Evolutionary conservation across 92 coral and sea anemone species (phyloP), one percentile per base, ranked within the genome.

Genomic region (Paramuricea clavata): DNA sequence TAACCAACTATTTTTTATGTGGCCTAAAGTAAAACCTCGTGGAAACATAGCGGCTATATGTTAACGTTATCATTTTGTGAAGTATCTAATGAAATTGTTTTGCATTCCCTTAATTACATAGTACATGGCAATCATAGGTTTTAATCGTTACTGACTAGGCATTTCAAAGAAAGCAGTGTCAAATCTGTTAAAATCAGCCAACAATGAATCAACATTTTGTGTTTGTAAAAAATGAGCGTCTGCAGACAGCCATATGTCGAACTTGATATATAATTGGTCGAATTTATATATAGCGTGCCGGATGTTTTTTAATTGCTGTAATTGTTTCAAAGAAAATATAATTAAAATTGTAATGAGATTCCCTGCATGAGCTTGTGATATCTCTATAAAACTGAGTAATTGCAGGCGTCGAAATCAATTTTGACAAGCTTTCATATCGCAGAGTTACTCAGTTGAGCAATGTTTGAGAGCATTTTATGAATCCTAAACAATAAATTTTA

Each of bases 261-360:
- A 2, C 28, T 13, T 31, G 19, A n/a, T n/a, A n/a, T n/a, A n/a
- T 28, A 65, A 65, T 65, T 65, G 39, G 12, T 15, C 9, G 0
- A 33, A 13, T 26, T 65, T 12, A 47, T 47, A 47, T 47, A 19
- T 28, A 12, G 72, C 39, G 35, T 12, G 39, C 41, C 41, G 32
- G n/a, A n/a, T 22, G 12, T 22, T 60, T 60, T 60, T 7, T 7
- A 6, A 15, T 0, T 11, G 11, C 32, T n/a, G n/a, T n/a, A n/a
- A 65, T 26, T 65, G 72, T 65, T 65, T 65, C 41, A 8, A 27
- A 28, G 72, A 17, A 65, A 65, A 65, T 65, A 65, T 31, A 65
- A 65, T 65, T 65, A 65, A 65, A 28, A 15, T 28, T 15, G 12
- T 65, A 65, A 65, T 65, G 5, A 65, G 21, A 65, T 3, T 30